These are phyloP conservation scores for Synergus laeviventris DNA, from an alignment of 2,888 invertebrate genomes.

Conservation along the genomic window DNA sequence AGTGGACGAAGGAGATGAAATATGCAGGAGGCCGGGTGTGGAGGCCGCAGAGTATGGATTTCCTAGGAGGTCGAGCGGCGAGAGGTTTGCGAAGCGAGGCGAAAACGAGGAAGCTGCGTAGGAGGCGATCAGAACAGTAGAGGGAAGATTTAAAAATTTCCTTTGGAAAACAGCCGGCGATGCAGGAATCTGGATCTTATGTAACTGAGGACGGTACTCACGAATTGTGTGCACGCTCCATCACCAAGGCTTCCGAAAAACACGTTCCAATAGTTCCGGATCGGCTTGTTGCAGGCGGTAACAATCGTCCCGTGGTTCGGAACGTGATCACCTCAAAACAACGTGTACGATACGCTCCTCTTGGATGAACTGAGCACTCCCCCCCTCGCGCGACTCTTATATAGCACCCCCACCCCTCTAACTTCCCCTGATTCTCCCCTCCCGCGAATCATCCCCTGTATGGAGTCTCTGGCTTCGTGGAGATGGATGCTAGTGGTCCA, in stretches of 20 bases:
- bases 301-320: constrained; percentile 49
- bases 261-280: constrained; percentile 28
- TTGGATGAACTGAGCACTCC: constrained; percentile 75
- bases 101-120: constrained; percentile 33
- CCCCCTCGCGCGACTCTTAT: constrained; percentile 73
- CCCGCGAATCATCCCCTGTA: constrained; percentile 61
- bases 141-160: not conserved
- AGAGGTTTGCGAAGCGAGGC: constrained; percentile 13
- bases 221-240: not conserved
- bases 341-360: constrained; percentile 72
- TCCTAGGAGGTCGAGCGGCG: constrained; percentile 23
- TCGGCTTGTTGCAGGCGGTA: constrained; percentile 39
- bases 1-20: constrained; percentile 38
- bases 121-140: constrained; percentile 12
- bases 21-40: constrained; percentile 38
- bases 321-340: constrained; percentile 59
- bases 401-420: constrained; percentile 75
- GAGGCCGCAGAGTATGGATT: constrained; percentile 41
- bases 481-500: constrained; percentile 66
- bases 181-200: not conserved
- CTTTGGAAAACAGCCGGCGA: not conserved
- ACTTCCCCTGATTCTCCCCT: constrained; percentile 66
- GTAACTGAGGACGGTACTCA: not conserved
- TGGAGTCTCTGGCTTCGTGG: constrained; percentile 59
- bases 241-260: constrained; percentile 30